These are phyloP conservation scores for Melipona beecheii DNA, from an alignment of 2,888 invertebrate species.

Conservation along the genomic window DNA sequence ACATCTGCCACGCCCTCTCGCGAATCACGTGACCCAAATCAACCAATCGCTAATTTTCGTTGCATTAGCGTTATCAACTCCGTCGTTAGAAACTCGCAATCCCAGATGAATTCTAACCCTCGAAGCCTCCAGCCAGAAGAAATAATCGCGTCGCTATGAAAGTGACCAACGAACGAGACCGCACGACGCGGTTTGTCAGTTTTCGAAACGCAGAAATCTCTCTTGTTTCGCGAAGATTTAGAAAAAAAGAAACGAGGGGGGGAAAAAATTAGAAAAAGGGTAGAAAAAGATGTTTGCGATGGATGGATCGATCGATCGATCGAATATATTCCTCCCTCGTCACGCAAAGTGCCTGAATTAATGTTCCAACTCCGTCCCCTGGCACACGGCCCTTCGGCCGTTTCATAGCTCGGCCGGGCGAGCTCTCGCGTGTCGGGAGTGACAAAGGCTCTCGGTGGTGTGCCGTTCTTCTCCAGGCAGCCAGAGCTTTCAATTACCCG, in stretches of 20 bases:
- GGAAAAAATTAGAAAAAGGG: not conserved
- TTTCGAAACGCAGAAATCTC: not conserved
- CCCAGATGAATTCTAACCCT: too few species aligned
- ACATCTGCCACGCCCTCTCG: too few species aligned
- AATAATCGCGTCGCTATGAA: too few species aligned
- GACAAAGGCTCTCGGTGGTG: slow-evolving; percentile 72
- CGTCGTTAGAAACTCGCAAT: too few species aligned
- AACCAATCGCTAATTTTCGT: too few species aligned
- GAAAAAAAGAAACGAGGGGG: not conserved
- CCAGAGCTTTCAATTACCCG: slow-evolving; percentile 78
- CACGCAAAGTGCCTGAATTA: slow-evolving; percentile 67
- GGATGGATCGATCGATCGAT: slow-evolving; percentile 51
- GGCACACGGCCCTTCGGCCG: slow-evolving; percentile 44
- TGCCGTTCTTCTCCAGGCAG: slow-evolving; percentile 71
- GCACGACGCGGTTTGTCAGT: too few species aligned
- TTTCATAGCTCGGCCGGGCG: slow-evolving; percentile 66
- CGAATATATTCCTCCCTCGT: slow-evolving; percentile 63
- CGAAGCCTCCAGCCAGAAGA: too few species aligned
- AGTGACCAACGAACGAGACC: too few species aligned
- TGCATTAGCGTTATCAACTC: too few species aligned
- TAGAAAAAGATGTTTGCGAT: slow-evolving; percentile 26
- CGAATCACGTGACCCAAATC: too few species aligned
- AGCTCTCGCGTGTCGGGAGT: slow-evolving; percentile 62
- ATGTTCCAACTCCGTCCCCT: slow-evolving; percentile 60
- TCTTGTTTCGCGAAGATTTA: not conserved